Conservation (phyloP, 2,888 invertebrate genomes). For the Lycophotia porphyrea region DNA sequence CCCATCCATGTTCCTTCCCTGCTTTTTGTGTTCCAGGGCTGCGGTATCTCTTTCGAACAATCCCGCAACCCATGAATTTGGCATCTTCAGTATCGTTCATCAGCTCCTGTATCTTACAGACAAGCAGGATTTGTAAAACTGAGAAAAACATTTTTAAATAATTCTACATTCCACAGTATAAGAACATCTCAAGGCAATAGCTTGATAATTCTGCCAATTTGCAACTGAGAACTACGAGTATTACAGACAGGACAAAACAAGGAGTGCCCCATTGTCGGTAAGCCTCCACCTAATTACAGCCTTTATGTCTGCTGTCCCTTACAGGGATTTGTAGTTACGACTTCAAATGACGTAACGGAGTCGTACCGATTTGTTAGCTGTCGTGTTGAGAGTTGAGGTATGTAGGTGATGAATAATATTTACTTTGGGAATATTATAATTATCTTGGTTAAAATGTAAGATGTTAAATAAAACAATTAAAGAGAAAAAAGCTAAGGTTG, state of each 20-base stretch:
- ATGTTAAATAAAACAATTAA: neutral
- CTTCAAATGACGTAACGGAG: conserved; percentile 28
- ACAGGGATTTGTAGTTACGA: conserved; percentile 34
- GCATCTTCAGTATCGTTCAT: neutral
- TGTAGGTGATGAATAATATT: neutral
- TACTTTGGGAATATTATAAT: conserved; percentile 2
- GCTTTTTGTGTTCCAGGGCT: too few relatives aligned
- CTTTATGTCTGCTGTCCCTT: conserved; percentile 22
- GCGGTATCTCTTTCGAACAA: too few relatives aligned
- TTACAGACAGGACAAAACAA: neutral
- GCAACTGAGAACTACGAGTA: neutral
- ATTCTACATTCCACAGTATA: neutral
- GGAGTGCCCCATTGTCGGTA: conserved; percentile 1
- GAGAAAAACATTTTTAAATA: neutral
- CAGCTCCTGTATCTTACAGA: neutral
- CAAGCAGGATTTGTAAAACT: neutral
- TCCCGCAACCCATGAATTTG: too few relatives aligned
- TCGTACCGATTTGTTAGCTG: conserved; percentile 31
- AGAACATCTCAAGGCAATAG: neutral
- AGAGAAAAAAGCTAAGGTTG: too few relatives aligned
- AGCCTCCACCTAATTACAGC: conserved; percentile 31
- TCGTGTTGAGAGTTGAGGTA: neutral
- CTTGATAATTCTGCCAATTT: neutral
- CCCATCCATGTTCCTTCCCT: too few relatives aligned
- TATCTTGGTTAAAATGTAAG: neutral